Conservation (phyloP, 2,888 invertebrate genomes). For the Acrobasis consociella region DNA sequence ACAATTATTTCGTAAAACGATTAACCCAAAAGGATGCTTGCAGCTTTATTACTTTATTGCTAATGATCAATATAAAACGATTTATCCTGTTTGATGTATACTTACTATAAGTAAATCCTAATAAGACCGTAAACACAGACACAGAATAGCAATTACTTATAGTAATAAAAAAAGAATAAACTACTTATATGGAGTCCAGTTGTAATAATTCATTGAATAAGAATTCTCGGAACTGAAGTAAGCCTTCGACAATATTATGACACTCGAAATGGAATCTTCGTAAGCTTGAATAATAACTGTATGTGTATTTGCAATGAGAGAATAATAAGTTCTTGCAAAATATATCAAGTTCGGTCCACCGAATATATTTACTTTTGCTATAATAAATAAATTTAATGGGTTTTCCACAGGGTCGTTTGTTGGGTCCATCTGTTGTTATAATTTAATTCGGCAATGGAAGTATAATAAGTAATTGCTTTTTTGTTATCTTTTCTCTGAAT, state of each 20-base stretch:
- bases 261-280: not conserved
- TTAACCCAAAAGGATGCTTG: not conserved
- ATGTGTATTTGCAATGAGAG: not conserved
- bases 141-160: not conserved
- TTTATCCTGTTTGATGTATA: not conserved
- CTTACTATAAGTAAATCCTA: not conserved
- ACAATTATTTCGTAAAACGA: not conserved
- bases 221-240: not conserved
- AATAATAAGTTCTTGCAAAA: not conserved
- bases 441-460: not conserved
- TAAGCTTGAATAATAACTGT: not conserved
- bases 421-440: constrained; percentile 1
- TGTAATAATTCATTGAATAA: not conserved
- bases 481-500: no score
- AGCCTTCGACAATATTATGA: not conserved
- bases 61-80: not conserved
- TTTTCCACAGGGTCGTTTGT: not conserved
- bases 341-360: not conserved
- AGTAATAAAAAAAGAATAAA: not conserved
- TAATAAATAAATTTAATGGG: not conserved
- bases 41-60: not conserved
- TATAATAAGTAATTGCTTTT: not conserved
- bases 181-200: not conserved
- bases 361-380: not conserved
- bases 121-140: constrained; percentile 1